Evolutionary conservation across 2,113 vertebrate species (phyloP).

Genomic region (Athene noctua): DNA sequence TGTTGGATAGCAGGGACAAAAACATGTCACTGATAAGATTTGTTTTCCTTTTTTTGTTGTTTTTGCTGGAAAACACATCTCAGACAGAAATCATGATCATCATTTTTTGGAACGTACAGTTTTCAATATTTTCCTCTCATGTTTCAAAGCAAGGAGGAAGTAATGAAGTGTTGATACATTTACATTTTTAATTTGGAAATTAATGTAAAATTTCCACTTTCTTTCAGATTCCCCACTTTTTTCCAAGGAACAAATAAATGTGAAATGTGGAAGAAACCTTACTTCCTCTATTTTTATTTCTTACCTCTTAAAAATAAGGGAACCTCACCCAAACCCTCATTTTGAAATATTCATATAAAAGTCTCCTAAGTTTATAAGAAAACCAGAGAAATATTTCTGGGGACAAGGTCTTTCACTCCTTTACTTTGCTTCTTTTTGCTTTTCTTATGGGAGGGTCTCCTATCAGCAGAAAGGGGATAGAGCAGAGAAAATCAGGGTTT

Average conservation of each 20-base stretch:
- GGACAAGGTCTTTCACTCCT: not conserved
- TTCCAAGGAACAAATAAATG: not conserved
- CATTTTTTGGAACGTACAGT: not conserved
- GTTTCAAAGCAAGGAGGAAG: not conserved
- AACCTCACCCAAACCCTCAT: not conserved
- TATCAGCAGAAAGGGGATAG: not conserved
- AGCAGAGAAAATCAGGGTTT: not conserved
- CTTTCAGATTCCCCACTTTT: not conserved
- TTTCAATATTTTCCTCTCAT: not conserved
- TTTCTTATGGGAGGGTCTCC: not conserved
- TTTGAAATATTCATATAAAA: not conserved
- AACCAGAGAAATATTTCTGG: not conserved
- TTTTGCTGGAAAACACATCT: not conserved
- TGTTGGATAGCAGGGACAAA: not conserved
- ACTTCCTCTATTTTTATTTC: not conserved
- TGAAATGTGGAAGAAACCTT: not conserved
- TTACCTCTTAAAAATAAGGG: not conserved
- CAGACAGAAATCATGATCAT: fast-evolving
- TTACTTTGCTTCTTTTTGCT: not conserved
- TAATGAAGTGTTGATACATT: not conserved
- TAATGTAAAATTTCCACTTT: not conserved
- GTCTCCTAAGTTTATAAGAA: not conserved
- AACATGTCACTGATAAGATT: constrained; percentile 43
- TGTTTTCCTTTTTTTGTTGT: not conserved
- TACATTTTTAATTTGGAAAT: not conserved